Evolutionary conservation across 2,888 invertebrate genomes (phyloP), one percentile per base, ranked within the genome.

Genomic region (Lasioglossum zephyrum): DNA sequence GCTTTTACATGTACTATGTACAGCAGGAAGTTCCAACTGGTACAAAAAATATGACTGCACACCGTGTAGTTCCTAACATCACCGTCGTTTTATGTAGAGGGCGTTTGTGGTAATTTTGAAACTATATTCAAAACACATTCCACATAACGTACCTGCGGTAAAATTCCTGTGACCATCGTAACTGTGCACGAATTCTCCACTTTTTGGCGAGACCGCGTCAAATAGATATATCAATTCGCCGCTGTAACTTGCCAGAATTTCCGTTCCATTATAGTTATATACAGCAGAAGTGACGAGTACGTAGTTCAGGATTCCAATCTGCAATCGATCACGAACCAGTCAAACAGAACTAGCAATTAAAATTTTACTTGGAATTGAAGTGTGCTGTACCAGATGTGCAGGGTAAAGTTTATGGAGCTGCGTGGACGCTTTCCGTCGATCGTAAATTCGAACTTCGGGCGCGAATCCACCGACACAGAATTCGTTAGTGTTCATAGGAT

Each of bases 171-270:
- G 97, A 0, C 97, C 97, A 85, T 95, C 95, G 91, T 97, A 97
- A 79, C 94, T 96, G 95, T 96, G 96, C 87, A 95, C 93, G 90
- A 93, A 96, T 89, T 95, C 95, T 47, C 95, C 95, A 8, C 89
- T 79, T 79, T 0, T 95, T 5, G 96, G 95, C 84, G 95, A 95
- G 66, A 93, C 96, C 31, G 97, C 96, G 94, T 98, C 97, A 93
- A 98, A 99, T 60, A 99, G 96, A 95, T 98, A 99, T 89, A 99
- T 98, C 92, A 98, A 98, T 87, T 98, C 98, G 94, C 99, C 98
- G 95, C 98, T 99, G 95, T 99, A 99, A 0, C 98, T 98, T n/a
- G 98, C 99, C 18, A 99, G 96, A 77, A 99, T 97, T 96, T 99
- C 98, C 77, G 97, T 96, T 70, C 99, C 99, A 95, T 98, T 97